Base-by-base conservation (phyloP, 2,797 vertebrate species). In the Lutjanus campechanus region DNA sequence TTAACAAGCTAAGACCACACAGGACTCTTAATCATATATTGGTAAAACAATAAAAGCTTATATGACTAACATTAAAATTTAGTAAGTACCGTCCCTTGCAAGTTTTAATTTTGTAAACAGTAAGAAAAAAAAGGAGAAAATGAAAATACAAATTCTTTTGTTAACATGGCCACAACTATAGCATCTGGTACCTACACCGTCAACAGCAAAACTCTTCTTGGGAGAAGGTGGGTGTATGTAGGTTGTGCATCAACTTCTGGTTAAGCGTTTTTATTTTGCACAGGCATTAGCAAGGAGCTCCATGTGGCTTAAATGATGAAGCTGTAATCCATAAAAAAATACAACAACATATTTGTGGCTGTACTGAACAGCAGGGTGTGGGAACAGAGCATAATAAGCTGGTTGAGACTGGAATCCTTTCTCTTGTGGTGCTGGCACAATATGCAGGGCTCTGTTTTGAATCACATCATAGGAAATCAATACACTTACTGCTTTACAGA, bases 381-480 rank as follows among this genome's bases (percentile, higher is more conserved):
- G 77, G 77, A 77, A 84, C 79, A 75, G 20, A n/a, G 51, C 66
- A 73, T 69, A 75, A 74, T 71, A 72, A 72, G 61, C 56, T 72
- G 70, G 51, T 55, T 70, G 58, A 80, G 58, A 79, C 77, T 84
- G 69, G 67, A 79, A 56, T 72, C 19, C 29, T 77, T 77, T 77
- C 36, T 87, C 50, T 60, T 49, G 41, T 67, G 71, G 60, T 12
- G 51, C 76, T 79, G 73, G 73, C 59, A 60, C 84, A 68, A 56
- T 22, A 59, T 19, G 25, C 54, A 64, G 43, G 70, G 29, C 76
- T 81, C 84, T 84, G 78, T 55, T 90, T 77, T 56, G 25, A 76
- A 69, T 90, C 83, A 63, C 74, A 76, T 81, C 73, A 76, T 63
- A 67, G 75, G 81, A 85, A 89, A 92, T 93, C 92, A 88, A 90